Percentiles rank a stretch among this genome's conserved stretches.
Evolutionary conservation across 2,888 invertebrate species (phyloP).

Genomic region (Drosophila koepferae): DNA sequence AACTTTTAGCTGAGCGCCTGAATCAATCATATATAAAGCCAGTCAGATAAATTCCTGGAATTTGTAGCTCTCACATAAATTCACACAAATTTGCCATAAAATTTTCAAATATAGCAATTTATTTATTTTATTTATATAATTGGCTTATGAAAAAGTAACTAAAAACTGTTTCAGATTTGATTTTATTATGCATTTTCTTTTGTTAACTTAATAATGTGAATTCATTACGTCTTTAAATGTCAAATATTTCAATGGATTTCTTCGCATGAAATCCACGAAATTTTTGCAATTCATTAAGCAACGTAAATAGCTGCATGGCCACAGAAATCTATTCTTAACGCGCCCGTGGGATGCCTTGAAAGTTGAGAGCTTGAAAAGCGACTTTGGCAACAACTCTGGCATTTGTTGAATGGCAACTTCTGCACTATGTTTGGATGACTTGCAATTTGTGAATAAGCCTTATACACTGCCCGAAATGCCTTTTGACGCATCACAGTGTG

Average conservation of each 20-base stretch:
- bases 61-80: not conserved
- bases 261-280: not conserved
- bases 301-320: not conserved
- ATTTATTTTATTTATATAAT: too few relatives aligned
- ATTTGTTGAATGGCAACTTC: conserved; percentile 14
- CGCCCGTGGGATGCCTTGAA: not conserved
- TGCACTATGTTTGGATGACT: conserved; percentile 19
- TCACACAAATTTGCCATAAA: not conserved
- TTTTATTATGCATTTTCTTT: too few relatives aligned
- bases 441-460: conserved; percentile 31
- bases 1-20: not conserved
- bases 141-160: too few relatives aligned
- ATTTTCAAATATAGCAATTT: not conserved
- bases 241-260: not conserved
- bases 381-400: not conserved
- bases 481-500: conserved; percentile 9
- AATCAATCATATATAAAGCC: not conserved
- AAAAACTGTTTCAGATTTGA: not conserved
- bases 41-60: not conserved
- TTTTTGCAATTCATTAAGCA: not conserved
- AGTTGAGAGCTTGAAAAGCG: not conserved
- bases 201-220: not conserved
- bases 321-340: not conserved
- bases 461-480: conserved; percentile 6
- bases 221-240: too few relatives aligned